Conservation (phyloP, 2,113 vertebrate species). For the Apteryx mantelli region DNA sequence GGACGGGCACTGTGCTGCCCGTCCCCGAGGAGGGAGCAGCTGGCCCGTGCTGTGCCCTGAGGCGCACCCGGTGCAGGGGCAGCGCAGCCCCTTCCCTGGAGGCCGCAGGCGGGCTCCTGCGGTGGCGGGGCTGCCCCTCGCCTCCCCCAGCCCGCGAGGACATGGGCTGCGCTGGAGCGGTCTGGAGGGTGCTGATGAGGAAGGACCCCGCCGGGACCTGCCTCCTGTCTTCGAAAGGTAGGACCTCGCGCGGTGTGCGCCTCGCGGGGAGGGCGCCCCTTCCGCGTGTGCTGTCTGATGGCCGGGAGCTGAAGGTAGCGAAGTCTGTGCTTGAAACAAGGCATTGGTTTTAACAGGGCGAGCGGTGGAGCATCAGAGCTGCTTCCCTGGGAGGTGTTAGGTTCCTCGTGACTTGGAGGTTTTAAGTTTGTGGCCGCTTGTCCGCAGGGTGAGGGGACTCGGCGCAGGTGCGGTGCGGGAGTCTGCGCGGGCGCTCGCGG, state of each 20-base stretch:
- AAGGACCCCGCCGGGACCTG: rapidly evolving
- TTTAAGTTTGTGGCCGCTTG: rapidly evolving
- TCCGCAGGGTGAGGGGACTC: too few relatives aligned
- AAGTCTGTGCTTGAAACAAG: not conserved
- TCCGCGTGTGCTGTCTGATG: rapidly evolving
- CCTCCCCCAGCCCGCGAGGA: too few relatives aligned
- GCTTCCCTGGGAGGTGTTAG: not conserved
- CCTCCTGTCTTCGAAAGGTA: rapidly evolving
- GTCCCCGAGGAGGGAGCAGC: too few relatives aligned
- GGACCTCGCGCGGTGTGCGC: not conserved
- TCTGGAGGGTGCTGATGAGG: rapidly evolving
- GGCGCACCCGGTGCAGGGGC: too few relatives aligned
- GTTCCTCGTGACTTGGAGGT: not conserved
- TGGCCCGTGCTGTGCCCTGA: too few relatives aligned
- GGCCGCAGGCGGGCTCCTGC: too few relatives aligned
- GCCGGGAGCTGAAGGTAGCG: rapidly evolving
- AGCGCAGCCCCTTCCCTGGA: too few relatives aligned
- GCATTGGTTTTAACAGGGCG: not conserved
- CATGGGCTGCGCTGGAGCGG: rapidly evolving
- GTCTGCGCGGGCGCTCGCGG: too few relatives aligned
- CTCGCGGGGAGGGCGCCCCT: rapidly evolving
- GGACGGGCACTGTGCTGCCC: too few relatives aligned
- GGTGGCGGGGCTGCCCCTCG: too few relatives aligned
- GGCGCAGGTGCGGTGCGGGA: too few relatives aligned
- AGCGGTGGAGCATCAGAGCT: rapidly evolving